These are phyloP conservation scores for Stenolophus ochropezus DNA, from an alignment of 2,888 invertebrate genomes.

Conservation along the genomic window DNA sequence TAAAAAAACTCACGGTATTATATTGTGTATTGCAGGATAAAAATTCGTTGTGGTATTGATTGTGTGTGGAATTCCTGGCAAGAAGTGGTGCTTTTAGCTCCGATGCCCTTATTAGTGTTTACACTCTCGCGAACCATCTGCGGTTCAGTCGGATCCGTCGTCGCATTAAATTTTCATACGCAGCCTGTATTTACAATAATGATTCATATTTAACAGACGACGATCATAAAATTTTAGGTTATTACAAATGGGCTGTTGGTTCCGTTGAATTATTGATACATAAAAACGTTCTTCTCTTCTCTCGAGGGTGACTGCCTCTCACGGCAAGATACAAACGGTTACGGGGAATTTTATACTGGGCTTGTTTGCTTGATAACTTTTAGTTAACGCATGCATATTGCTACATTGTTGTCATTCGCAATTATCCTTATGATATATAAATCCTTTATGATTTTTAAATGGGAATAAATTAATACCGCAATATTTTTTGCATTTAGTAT, in stretches of 20 bases:
- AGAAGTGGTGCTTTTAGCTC: constrained; percentile 35
- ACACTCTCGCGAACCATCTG: constrained; percentile 49
- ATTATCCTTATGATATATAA: too few species aligned
- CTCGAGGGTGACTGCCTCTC: not conserved
- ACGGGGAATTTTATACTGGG: constrained; percentile 7
- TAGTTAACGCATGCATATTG: too few species aligned
- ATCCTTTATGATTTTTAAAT: too few species aligned
- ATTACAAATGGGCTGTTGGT: constrained; percentile 59
- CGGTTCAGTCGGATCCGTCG: constrained; percentile 37
- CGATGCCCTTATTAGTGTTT: constrained; percentile 49
- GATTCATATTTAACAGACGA: constrained; percentile 60
- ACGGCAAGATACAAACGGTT: not conserved
- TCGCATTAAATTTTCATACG: constrained; percentile 59
- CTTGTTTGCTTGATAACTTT: not conserved
- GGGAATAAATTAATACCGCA: too few species aligned
- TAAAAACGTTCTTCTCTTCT: constrained; percentile 48
- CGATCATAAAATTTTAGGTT: constrained; percentile 59
- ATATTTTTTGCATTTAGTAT: too few species aligned
- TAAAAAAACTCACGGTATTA: too few species aligned
- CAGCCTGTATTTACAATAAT: constrained; percentile 58
- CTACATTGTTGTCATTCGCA: too few species aligned
- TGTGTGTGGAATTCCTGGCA: not conserved
- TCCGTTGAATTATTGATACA: constrained; percentile 57
- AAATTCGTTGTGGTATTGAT: not conserved
- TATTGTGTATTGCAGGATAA: too few species aligned